Evolutionary conservation across 2,113 vertebrate genomes (phyloP).

Genomic region (Gasterosteus aculeatus): DNA sequence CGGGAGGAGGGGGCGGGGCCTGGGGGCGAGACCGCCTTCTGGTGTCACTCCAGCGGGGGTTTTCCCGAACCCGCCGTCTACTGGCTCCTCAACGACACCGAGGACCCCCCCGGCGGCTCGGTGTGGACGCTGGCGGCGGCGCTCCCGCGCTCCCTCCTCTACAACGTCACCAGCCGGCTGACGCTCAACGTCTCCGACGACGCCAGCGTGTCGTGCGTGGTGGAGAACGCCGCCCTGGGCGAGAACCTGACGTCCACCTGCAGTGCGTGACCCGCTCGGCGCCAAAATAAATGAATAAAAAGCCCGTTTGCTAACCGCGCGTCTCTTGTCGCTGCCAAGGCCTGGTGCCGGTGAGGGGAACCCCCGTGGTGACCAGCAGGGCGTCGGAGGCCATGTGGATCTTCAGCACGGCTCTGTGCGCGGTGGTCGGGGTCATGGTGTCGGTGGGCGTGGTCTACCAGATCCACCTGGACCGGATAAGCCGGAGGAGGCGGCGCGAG

Average conservation of each 20-base stretch:
- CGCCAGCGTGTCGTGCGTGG: constrained; percentile 60
- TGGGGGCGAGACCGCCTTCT: constrained; percentile 37
- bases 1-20: neutral
- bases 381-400: constrained; percentile 69
- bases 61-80: constrained; percentile 67
- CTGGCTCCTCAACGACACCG: constrained; percentile 71
- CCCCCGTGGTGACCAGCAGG: neutral
- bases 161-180: constrained; percentile 71
- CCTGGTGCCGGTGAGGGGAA: neutral
- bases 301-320: neutral
- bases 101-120: constrained; percentile 40
- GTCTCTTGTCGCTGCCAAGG: constrained; percentile 26
- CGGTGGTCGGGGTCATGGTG: constrained; percentile 71
- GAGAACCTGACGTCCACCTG: constrained; percentile 27
- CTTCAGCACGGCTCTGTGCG: constrained; percentile 70
- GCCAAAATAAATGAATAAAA: no score
- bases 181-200: constrained; percentile 52
- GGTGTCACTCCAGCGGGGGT: constrained; percentile 66
- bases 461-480: constrained; percentile 69
- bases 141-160: constrained; percentile 56
- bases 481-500: constrained; percentile 46
- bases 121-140: constrained; percentile 34
- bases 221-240: constrained; percentile 64
- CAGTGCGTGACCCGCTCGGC: constrained; percentile 54
- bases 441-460: constrained; percentile 59